Percentiles rank a stretch among this genome's conserved stretches.
Conservation (phyloP, 92 coral and sea anemone species). For the Phenganax subtilis region DNA sequence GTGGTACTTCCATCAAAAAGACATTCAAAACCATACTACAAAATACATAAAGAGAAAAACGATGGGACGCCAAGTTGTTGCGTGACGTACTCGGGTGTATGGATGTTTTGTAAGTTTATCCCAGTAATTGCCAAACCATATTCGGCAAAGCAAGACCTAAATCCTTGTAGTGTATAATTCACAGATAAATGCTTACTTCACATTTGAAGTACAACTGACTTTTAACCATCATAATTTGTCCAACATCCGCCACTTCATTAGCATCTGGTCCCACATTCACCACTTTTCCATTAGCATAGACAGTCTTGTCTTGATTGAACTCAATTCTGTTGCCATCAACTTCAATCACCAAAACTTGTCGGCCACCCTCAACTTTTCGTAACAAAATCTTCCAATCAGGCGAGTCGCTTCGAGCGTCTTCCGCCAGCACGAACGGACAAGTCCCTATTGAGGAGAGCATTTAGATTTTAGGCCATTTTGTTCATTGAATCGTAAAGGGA, state of each 20-base stretch:
- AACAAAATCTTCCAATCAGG: slow-evolving; percentile 29
- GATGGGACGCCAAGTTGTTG: neutral
- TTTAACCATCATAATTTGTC: neutral
- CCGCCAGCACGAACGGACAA: slow-evolving; percentile 58
- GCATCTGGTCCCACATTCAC: slow-evolving; percentile 38
- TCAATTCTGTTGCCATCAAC: slow-evolving; percentile 21
- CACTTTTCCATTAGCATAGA: slow-evolving; percentile 46
- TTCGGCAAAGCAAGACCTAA: too few species aligned
- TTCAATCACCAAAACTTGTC: slow-evolving; percentile 14
- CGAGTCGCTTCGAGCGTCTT: slow-evolving; percentile 43
- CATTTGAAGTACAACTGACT: neutral
- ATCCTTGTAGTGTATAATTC: too few species aligned
- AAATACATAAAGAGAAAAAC: slow-evolving; percentile 9
- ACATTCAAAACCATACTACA: slow-evolving; percentile 38
- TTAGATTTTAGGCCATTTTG: too few species aligned
- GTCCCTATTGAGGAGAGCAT: neutral
- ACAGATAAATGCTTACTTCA: too few species aligned
- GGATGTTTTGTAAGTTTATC: neutral
- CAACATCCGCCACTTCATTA: neutral
- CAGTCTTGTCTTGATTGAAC: slow-evolving; percentile 40
- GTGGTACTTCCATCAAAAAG: slow-evolving; percentile 38
- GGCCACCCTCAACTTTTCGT: slow-evolving; percentile 22
- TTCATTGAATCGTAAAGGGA: too few species aligned
- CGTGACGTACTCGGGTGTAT: neutral
- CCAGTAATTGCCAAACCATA: too few species aligned